phyloP scores from a whole-genome alignment of 2,113 vertebrate genomes.

The Pao palembangensis region DNA sequence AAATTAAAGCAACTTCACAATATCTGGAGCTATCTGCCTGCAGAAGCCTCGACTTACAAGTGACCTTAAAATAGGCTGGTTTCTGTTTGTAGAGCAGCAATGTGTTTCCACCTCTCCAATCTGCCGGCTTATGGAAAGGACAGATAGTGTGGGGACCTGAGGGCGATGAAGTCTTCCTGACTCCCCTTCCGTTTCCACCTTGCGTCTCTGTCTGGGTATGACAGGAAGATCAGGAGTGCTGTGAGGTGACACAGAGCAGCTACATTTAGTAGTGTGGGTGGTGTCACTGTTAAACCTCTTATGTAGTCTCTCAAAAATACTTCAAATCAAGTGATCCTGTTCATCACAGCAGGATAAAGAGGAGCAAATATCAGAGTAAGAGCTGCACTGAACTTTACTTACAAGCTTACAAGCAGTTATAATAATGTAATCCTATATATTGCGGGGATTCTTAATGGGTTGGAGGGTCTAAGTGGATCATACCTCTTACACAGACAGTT shows the following conservation, averaged over 20 bases:
- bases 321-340: constrained; percentile 43
- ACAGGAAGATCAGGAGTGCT: constrained; percentile 63
- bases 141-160: constrained; percentile 71
- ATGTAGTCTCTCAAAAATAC: constrained; percentile 51
- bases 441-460: neutral
- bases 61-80: constrained; percentile 73
- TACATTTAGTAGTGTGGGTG: constrained; percentile 62
- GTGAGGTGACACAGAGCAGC: constrained; percentile 65
- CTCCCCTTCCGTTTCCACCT: constrained; percentile 63
- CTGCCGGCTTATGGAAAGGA: constrained; percentile 77
- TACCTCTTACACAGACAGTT: no score
- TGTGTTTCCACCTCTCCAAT: constrained; percentile 72
- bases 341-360: constrained; percentile 27
- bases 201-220: constrained; percentile 55
- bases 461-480: neutral
- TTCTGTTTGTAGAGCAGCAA: constrained; percentile 63
- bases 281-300: constrained; percentile 62
- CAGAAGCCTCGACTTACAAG: constrained; percentile 61
- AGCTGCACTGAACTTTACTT: constrained; percentile 22
- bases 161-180: constrained; percentile 68
- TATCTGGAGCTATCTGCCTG: constrained; percentile 57
- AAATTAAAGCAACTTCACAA: constrained; percentile 52
- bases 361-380: constrained; percentile 20
- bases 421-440: constrained; percentile 5
- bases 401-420: constrained; percentile 4